Conservation (phyloP, 2,888 invertebrate species). For the Lingula anatina region DNA sequence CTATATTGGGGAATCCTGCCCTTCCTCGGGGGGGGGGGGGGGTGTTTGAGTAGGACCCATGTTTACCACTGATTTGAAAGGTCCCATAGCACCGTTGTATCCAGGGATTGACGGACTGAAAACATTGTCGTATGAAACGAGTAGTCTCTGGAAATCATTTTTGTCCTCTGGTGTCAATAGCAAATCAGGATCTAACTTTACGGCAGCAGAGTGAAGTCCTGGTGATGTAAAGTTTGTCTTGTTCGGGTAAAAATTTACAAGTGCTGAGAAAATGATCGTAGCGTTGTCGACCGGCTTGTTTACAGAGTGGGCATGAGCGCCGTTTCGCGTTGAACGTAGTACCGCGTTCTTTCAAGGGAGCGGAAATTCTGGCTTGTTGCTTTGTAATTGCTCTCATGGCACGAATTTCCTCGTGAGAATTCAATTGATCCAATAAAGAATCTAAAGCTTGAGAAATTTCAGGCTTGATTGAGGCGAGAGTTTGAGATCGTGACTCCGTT, state of each 20-base stretch:
- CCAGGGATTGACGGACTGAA: too few relatives aligned
- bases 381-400: too few relatives aligned
- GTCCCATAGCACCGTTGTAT: conserved; percentile 13
- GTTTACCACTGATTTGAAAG: conserved; percentile 17
- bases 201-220: too few relatives aligned
- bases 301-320: conserved; percentile 14
- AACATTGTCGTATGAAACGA: conserved; percentile 11
- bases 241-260: conserved; percentile 15
- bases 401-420: conserved; percentile 7
- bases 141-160: conserved; percentile 4
- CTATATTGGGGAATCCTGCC: conserved; percentile 19
- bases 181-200: too few relatives aligned
- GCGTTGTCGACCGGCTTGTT: conserved; percentile 8
- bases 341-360: too few relatives aligned
- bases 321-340: neutral
- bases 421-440: conserved; percentile 8
- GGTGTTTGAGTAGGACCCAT: conserved; percentile 21
- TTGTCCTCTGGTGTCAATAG: conserved; percentile 1
- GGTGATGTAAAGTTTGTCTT: too few relatives aligned
- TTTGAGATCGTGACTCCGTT: conserved; percentile 11
- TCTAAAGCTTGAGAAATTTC: conserved; percentile 2
- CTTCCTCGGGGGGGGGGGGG: conserved; percentile 22
- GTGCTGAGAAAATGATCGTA: conserved; percentile 13
- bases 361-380: too few relatives aligned
- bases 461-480: conserved; percentile 2